A percentile compares a stretch with the other conserved stretches of the same genome.
Conservation (phyloP, 2,888 invertebrate genomes). For the Invenusta paracnida region DNA sequence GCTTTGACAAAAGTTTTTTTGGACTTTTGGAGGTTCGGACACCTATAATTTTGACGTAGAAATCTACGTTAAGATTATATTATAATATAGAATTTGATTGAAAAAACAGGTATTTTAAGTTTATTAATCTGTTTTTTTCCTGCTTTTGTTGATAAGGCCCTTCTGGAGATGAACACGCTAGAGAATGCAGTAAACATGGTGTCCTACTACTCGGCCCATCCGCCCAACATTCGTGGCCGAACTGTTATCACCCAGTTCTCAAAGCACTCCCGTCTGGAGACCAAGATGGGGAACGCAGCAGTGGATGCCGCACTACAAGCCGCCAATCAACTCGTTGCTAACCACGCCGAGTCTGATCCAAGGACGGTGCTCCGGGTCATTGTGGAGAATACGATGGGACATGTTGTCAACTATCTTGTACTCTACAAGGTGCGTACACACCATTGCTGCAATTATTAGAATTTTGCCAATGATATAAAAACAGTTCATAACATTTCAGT, state of each 20-base stretch:
- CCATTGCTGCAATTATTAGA: not conserved
- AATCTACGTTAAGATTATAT: no score
- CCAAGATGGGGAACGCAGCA: constrained; percentile 12
- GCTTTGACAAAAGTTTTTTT: no score
- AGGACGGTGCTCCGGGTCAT: constrained; percentile 30
- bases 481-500: no score
- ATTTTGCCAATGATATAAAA: no score
- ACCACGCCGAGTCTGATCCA: not conserved
- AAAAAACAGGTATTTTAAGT: no score
- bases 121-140: no score
- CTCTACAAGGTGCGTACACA: constrained; percentile 28
- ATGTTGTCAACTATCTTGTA: constrained; percentile 27
- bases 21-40: no score
- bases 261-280: constrained; percentile 18
- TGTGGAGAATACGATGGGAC: constrained; percentile 22
- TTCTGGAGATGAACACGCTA: constrained; percentile 29
- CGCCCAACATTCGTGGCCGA: not conserved
- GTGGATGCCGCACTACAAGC: constrained; percentile 26
- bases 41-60: no score
- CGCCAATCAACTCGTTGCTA: not conserved
- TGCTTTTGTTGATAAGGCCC: no score
- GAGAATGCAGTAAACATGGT: constrained; percentile 31
- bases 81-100: no score
- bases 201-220: constrained; percentile 18
- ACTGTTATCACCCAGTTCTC: constrained; percentile 31